Evolutionary conservation across 2,113 vertebrate genomes (phyloP).

Genomic region (Paramisgurnus dabryanus): DNA sequence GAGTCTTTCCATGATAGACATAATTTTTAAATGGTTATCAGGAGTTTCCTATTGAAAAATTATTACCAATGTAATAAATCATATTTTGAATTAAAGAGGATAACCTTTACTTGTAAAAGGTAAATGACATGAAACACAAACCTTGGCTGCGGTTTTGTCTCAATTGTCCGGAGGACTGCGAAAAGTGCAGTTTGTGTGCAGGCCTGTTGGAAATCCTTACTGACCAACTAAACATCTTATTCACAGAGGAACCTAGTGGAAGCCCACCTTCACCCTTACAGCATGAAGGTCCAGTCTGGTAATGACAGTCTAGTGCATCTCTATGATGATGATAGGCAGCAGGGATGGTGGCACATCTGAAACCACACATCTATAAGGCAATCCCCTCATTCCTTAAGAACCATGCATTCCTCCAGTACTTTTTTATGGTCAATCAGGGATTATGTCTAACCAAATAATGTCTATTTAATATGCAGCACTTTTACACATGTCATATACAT

Average conservation of each 20-base stretch:
- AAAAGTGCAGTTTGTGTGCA: too few species aligned
- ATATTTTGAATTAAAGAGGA: too few species aligned
- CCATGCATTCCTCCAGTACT: not conserved
- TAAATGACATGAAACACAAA: too few species aligned
- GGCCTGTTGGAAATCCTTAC: too few species aligned
- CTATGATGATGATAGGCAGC: constrained; percentile 1
- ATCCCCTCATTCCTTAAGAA: not conserved
- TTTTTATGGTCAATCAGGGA: not conserved
- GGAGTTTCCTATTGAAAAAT: too few species aligned
- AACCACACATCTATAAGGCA: constrained; percentile 17
- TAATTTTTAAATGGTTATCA: too few species aligned
- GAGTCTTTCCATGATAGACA: too few species aligned
- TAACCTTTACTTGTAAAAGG: too few species aligned
- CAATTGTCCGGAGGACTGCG: too few species aligned
- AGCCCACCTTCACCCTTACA: not conserved
- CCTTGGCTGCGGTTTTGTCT: too few species aligned
- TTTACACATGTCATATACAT: not conserved
- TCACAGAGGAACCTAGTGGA: not conserved
- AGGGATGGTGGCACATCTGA: not conserved
- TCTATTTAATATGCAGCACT: constrained; percentile 18
- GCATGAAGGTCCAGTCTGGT: not conserved
- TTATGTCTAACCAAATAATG: not conserved
- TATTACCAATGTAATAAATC: too few species aligned
- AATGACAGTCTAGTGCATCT: not conserved
- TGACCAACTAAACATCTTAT: too few species aligned